Conservation (phyloP, 1,140 invertebrate species). For the Drosophila varians region DNA sequence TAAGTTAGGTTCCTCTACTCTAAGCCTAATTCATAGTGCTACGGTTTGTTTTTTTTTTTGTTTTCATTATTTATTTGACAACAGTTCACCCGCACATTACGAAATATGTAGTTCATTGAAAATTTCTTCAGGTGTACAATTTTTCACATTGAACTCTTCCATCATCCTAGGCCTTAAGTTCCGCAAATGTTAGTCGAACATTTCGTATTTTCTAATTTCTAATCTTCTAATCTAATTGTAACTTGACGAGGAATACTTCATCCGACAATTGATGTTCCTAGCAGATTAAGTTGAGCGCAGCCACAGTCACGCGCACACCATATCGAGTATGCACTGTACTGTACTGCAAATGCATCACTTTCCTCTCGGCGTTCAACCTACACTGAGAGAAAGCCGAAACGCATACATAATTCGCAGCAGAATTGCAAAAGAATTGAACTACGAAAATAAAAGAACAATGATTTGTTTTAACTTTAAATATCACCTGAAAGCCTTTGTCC, state of each 20-base stretch:
- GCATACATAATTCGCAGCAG: constrained; percentile 17
- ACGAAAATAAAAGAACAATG: constrained; percentile 54
- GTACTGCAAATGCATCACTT: constrained; percentile 22
- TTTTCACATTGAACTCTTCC: constrained; percentile 56
- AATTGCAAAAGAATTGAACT: constrained; percentile 10
- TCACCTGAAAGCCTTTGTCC: constrained; percentile 26
- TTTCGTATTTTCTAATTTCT: too few relatives aligned
- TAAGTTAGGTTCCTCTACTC: constrained; percentile 9
- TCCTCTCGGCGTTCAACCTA: too few relatives aligned
- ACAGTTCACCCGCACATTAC: constrained; percentile 21
- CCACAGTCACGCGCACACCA: too few relatives aligned
- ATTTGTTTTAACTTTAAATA: constrained; percentile 60
- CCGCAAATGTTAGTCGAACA: too few relatives aligned
- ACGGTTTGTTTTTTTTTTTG: constrained; percentile 8
- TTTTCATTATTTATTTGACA: constrained; percentile 59
- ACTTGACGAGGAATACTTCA: constrained; percentile 17
- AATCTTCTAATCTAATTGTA: background rate
- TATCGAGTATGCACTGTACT: constrained; percentile 35
- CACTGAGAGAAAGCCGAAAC: constrained; percentile 13
- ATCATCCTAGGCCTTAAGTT: background rate
- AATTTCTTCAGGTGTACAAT: constrained; percentile 66
- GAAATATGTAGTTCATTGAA: constrained; percentile 55
- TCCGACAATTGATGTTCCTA: constrained; percentile 67
- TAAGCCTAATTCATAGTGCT: background rate
- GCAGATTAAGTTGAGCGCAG: constrained; percentile 45